Evolutionary conservation across 2,797 vertebrate genomes (phyloP), one percentile per base, ranked within the genome.

Genomic region (Enteromius viviparus): DNA sequence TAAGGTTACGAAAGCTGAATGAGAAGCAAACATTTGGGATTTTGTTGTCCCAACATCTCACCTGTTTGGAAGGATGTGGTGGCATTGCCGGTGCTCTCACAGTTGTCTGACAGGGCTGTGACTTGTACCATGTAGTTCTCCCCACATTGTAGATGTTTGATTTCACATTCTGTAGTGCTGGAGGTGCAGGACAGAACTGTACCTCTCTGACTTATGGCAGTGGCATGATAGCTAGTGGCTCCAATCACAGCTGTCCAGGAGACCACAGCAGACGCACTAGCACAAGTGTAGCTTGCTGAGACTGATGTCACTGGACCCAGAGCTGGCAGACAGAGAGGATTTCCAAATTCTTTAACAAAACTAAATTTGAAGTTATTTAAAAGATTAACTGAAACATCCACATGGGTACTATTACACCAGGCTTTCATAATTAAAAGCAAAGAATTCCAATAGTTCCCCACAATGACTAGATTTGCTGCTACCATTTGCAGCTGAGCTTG

Each of bases 141-240:
- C 8, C 91, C 91, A 53, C 95, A 96, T 32, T 4, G 65, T 47
- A 95, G 65, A 3, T 85, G 88, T 0, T 0, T 12, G 47, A 96
- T 88, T 55, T 53, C 9, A 58, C 95, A 96, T 76, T 62, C 75
- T 84, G 81, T 89, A 34, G 10, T 19, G 9, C 42, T 51, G 37
- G 93, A 91, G 19, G 76, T 90, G 76, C 95, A 96, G 23, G 47
- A 76, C 77, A 90, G 37, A 62, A 77, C 1, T 0, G 70, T 78
- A 62, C 92, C 92, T 0, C 87, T 85, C 0, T 49, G 47, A 7
- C 17, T 71, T 11, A 47, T 53, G 0, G 92, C 93, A 7, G 42
- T 84, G 11, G 89, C 94, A 12, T 47, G 78, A 86, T 96, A 96
- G 21, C 87, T 89, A 3, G 89, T 86, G 0, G 95, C 94, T 1